Base-by-base conservation (phyloP, 2,888 invertebrate genomes). In the Malthinus flaveolus region DNA sequence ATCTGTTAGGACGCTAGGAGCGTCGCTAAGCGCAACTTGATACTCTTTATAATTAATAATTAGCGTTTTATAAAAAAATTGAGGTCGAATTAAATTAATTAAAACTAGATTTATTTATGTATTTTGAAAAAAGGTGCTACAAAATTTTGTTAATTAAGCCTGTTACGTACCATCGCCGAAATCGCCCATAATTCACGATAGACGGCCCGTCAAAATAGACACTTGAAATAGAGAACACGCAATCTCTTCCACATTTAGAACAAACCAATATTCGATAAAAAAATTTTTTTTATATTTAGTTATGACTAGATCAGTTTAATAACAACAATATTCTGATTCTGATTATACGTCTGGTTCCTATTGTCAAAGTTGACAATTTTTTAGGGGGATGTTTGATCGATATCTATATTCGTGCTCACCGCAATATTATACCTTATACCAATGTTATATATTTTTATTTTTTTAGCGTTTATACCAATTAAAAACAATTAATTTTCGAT, bases 111-210 rank as follows among this genome's bases (percentile, higher is more conserved):
- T 23, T 23, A 23, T 23, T 23, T 23, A 5, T 5, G 23, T 23
- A n/a, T n/a, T n/a, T n/a, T n/a, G n/a, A 23, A 23, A 23, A 23
- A 23, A 5, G 5, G 23, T 23, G 48, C 4, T 42, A 10, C 12
- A 35, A 36, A 36, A 46, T 13, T 23, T 46, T 35, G 13, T 54
- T 47, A 54, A 47, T 56, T 44, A 49, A 42, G 23, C 50, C 35
- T 45, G 52, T 49, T 61, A 64, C 62, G 59, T 72, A 76, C 76
- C 76, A 74, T 76, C 76, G 53, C 76, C 75, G 64, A 76, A 76
- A 71, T 76, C 75, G 49, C 74, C 75, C 75, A 76, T 75, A 58
- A 54, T 54, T 70, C 65, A 57, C 58, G 53, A 55, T 59, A 56
- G 61, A 62, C 56, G 64, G 61, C 56, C 59, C 61, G 63, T 68